phyloP scores from a whole-genome alignment of 2,797 vertebrate genomes.

The Myoxocephalus aenaeus region DNA sequence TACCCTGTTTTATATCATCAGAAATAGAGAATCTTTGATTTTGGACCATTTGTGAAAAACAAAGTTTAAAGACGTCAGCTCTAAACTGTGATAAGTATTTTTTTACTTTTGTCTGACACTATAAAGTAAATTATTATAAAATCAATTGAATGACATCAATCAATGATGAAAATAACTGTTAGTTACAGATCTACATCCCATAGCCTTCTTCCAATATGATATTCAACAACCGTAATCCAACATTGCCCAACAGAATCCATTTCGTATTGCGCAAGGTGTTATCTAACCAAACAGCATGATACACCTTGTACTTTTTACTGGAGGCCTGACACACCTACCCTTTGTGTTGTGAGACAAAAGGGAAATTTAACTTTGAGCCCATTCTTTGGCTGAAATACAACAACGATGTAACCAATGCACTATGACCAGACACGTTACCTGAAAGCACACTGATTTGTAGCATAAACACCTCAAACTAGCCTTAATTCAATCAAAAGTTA shows the following conservation, averaged over 20 bases:
- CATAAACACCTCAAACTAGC: too few species aligned
- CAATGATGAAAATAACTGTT: background rate
- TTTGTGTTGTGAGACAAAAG: background rate
- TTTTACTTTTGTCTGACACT: background rate
- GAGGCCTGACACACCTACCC: background rate
- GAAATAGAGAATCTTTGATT: background rate
- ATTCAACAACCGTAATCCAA: background rate
- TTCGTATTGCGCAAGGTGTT: background rate
- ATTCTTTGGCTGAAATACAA: background rate
- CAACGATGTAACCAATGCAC: background rate
- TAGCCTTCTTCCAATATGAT: too few species aligned
- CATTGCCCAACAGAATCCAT: background rate
- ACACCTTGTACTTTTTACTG: background rate
- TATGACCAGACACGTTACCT: background rate
- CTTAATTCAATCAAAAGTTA: too few species aligned
- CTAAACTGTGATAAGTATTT: background rate
- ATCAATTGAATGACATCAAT: background rate
- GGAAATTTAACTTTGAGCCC: background rate
- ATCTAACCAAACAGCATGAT: background rate
- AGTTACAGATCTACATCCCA: background rate
- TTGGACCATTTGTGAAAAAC: background rate
- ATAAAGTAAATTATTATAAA: background rate
- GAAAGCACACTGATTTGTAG: too few species aligned
- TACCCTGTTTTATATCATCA: background rate
- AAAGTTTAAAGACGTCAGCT: background rate